Evolutionary conservation across 1,140 invertebrate species (phyloP).

Genomic region (Anoplolepis gracilipes): DNA sequence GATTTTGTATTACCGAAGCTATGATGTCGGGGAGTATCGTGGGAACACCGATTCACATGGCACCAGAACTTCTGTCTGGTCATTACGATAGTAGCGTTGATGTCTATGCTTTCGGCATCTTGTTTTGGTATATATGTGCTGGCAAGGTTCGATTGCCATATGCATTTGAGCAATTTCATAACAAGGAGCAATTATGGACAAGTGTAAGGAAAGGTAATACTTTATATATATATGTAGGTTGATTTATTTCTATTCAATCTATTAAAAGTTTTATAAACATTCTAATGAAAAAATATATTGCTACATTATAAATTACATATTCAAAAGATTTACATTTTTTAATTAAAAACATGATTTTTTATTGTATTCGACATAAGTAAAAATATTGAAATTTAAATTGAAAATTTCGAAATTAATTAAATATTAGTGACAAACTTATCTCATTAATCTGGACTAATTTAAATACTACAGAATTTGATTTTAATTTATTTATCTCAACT

Average conservation of each 20-base stretch:
- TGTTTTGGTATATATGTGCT: constrained; percentile 97
- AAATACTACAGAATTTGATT: background rate
- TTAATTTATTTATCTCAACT: background rate
- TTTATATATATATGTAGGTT: background rate
- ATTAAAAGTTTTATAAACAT: no score
- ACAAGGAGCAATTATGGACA: constrained; percentile 95
- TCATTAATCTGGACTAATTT: background rate
- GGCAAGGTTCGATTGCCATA: constrained; percentile 93
- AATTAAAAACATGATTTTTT: constrained; percentile 25
- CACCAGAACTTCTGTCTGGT: constrained; percentile 94
- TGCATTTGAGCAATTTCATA: constrained; percentile 94
- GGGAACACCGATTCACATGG: constrained; percentile 97
- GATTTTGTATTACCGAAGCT: constrained; percentile 96
- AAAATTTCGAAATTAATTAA: constrained; percentile 6
- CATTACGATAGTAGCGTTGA: constrained; percentile 95
- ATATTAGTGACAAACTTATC: background rate
- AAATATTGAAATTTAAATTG: background rate
- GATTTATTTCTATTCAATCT: no score
- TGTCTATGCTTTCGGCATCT: constrained; percentile 96
- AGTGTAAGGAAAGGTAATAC: constrained; percentile 92
- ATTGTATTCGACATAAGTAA: constrained; percentile 19
- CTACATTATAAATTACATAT: background rate
- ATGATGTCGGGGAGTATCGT: constrained; percentile 96
- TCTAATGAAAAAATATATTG: no score
- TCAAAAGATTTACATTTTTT: background rate